Base-by-base conservation (phyloP, 2,888 invertebrate species). In the Dendrolimus houi region DNA sequence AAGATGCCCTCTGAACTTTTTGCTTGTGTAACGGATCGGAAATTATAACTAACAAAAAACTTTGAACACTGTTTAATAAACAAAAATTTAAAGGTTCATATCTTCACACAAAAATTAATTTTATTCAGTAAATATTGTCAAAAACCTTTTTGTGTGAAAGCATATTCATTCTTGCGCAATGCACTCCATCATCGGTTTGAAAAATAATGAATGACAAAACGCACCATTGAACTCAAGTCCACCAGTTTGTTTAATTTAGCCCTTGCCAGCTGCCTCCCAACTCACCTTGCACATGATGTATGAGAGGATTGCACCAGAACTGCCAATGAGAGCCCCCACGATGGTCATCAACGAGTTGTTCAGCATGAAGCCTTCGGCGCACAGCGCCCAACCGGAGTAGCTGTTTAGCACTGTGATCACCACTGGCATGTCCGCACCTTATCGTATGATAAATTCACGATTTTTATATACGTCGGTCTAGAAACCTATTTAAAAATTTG, bases 311-410 rank as follows among this genome's bases (percentile, higher is more conserved):
- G 97, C 97, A 71, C 97, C 97, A 59, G 96, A 96, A 60, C 96
- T 96, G 55, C 97, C 97, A 80, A 97, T 97, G 64, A 97, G 90
- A 9, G 97, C 96, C 42, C 97, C 97, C 47, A 97, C 96, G 69
- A 97, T 94, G 14, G 97, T 97, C 96, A 97, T 96, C 60, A 97
- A 89, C 67, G 96, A 96, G 86, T 97, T 97, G 87, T 97, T 96
- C 62, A 97, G 86, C 97, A 97, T 97, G 86, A 97, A 97, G 52
- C 97, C 97, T 90, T 97, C 97, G 9, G 97, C 97, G 83, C 97
- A 97, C 61, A 97, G 90, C 29, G 97, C 97, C 97, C 97, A 97
- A 54, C 97, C 97, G 0, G 96, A 96, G 88, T 97, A 97, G 75
- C 96, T 96, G 92, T 97, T 97, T 54, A 97, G 89, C 10, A 97